Evolutionary conservation across 2,888 invertebrate species (phyloP).

Genomic region (Tromatobia lineatoria): DNA sequence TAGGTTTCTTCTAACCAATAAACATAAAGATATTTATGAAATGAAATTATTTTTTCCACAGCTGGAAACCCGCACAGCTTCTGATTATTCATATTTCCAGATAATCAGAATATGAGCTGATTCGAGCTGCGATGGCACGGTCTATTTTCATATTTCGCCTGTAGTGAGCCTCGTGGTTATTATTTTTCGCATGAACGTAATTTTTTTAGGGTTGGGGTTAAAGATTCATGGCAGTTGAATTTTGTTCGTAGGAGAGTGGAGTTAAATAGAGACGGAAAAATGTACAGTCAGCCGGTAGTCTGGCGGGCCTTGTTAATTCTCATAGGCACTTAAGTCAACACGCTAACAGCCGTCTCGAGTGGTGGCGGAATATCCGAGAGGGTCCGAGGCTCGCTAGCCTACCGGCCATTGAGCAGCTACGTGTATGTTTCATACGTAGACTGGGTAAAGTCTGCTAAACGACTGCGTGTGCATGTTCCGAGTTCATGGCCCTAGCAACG

Average conservation of each 20-base stretch:
- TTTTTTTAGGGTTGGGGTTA: background rate
- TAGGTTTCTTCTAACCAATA: too few species aligned
- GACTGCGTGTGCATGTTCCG: conserved; percentile 40
- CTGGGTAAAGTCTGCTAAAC: conserved; percentile 53
- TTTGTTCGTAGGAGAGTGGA: conserved; percentile 68
- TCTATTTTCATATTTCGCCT: too few species aligned
- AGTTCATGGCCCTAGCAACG: conserved; percentile 30
- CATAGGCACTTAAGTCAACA: conserved; percentile 80
- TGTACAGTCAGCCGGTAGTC: conserved; percentile 53
- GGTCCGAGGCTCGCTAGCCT: conserved; percentile 61
- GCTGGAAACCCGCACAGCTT: too few species aligned
- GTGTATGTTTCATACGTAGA: conserved; percentile 42
- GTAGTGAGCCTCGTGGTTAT: too few species aligned
- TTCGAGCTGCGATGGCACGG: too few species aligned
- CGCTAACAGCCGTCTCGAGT: conserved; percentile 81
- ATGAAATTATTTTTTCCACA: too few species aligned
- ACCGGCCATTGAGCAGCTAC: conserved; percentile 58
- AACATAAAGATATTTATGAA: too few species aligned
- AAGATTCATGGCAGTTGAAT: conserved; percentile 49
- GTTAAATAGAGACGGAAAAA: conserved; percentile 56
- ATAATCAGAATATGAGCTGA: too few species aligned
- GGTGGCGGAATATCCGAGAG: conserved; percentile 75
- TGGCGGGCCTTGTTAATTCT: conserved; percentile 79
- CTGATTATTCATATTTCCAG: too few species aligned
- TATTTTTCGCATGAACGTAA: too few species aligned